Evolutionary conservation across 2,888 invertebrate genomes (phyloP), one percentile per base, ranked within the genome.

Genomic region (Litoditis marina): DNA sequence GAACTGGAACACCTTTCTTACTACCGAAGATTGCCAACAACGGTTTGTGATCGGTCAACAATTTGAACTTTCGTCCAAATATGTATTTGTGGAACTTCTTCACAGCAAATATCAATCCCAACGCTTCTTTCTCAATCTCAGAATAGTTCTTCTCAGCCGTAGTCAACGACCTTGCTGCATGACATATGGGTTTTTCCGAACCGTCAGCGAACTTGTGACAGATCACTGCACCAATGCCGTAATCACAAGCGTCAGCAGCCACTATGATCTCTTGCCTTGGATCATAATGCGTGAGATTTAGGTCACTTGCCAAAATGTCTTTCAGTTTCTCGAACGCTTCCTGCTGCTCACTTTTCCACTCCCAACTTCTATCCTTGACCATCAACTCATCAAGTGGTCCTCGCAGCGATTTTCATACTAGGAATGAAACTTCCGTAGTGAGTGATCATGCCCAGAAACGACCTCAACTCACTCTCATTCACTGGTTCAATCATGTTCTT

Each of bases 21-120:
- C 56, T 54, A 3, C 73, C 73, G 32, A 74, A 76, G 25, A 76
- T 69, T 0, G 63, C n/a, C 0, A 74, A 82, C 5, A 86, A 66
- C 0, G 85, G 84, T 60, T 68, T 56, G 47, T 76, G 76, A 52
- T 76, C 76, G 13, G 76, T 76, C 25, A 51, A 54, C 5, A 76
- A 67, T 1, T 82, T 83, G 68, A 86, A 86, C 16, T 78, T 70
- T 16, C 81, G 70, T 3, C 84, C 85, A 63, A 73, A 83, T 0
- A 85, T 49, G 67, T 83, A 85, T 28, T 82, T 73, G 56, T 84
- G 82, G 72, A 85, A 85, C 69, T 82, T 82, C 30, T 78, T 76
- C 1, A 84, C 78, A 0, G 82, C 84, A 64, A 79, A 85, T 16
- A 85, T 77, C 4, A 85, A 65, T 13, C 81, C 70, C 30, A 83